phyloP scores from a whole-genome alignment of 2,888 invertebrate species.

The Lathronympha strigana region DNA sequence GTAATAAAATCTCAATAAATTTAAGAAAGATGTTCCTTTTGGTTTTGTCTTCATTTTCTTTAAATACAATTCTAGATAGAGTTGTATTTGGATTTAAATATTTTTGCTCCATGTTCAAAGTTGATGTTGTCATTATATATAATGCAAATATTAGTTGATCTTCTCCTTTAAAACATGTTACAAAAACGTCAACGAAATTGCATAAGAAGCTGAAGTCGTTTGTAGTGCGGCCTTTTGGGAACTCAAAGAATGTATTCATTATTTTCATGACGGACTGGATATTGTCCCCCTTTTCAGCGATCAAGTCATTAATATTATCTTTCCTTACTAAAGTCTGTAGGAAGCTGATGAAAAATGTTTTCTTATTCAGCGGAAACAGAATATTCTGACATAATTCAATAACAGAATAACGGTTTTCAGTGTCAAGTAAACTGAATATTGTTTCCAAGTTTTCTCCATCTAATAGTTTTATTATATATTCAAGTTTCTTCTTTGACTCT shows the following conservation, averaged over 20 bases:
- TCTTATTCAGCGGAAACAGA: constrained; percentile 70
- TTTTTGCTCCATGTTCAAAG: constrained; percentile 66
- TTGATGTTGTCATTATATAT: constrained; percentile 67
- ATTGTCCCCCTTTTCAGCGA: constrained; percentile 74
- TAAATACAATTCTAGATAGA: constrained; percentile 60
- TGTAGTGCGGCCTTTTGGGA: constrained; percentile 61
- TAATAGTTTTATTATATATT: constrained; percentile 68
- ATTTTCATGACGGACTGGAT: constrained; percentile 76
- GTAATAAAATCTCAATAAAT: constrained; percentile 65
- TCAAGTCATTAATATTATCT: constrained; percentile 68
- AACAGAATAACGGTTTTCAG: constrained; percentile 57
- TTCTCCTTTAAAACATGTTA: constrained; percentile 66
- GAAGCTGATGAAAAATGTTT: constrained; percentile 65
- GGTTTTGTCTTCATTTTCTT: constrained; percentile 63
- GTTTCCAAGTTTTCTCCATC: constrained; percentile 69
- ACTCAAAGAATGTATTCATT: constrained; percentile 70
- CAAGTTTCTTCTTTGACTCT: constrained; percentile 72
- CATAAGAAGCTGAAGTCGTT: constrained; percentile 60
- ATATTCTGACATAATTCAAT: constrained; percentile 64
- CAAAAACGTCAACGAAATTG: constrained; percentile 72
- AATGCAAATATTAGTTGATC: constrained; percentile 74
- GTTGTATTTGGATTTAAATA: constrained; percentile 68
- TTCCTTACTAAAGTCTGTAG: constrained; percentile 70
- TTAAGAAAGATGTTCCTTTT: constrained; percentile 68
- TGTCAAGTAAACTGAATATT: constrained; percentile 65